phyloP scores from a whole-genome alignment of 1,140 invertebrate genomes.

The Lordiphosa mommai region DNA sequence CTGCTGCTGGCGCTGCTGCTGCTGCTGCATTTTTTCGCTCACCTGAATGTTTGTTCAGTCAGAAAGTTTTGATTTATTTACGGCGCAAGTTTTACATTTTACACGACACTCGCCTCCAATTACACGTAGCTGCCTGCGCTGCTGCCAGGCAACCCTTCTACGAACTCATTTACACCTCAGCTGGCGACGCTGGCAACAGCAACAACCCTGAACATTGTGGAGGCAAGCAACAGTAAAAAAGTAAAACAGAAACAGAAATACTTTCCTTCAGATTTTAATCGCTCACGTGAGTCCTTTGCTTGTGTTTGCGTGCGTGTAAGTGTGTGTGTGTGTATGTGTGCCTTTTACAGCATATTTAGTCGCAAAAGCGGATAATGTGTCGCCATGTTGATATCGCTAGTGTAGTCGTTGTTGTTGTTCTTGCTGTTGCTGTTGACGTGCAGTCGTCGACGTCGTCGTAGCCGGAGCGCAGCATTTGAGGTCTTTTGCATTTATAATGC shows the following conservation, averaged over 20 bases:
- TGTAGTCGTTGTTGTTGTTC: slow-evolving; percentile 32
- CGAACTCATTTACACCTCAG: slow-evolving; percentile 71
- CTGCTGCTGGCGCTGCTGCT: too few relatives aligned
- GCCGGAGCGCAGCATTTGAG: slow-evolving; percentile 28
- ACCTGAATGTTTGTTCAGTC: slow-evolving; percentile 78
- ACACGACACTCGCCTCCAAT: slow-evolving; percentile 77
- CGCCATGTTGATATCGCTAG: slow-evolving; percentile 46
- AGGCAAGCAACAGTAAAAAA: slow-evolving; percentile 10
- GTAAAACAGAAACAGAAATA: slow-evolving; percentile 54
- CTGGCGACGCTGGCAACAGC: slow-evolving; percentile 25
- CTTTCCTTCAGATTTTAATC: slow-evolving; percentile 76
- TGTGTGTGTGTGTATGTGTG: slow-evolving; percentile 16
- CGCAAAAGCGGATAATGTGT: slow-evolving; percentile 61
- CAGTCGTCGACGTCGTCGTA: slow-evolving; percentile 32
- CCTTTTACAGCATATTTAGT: slow-evolving; percentile 49
- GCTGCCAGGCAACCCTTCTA: slow-evolving; percentile 44
- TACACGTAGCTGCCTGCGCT: slow-evolving; percentile 54
- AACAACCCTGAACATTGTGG: slow-evolving; percentile 35
- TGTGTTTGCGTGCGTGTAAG: not conserved
- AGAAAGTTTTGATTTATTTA: slow-evolving; percentile 79
- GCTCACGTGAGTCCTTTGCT: slow-evolving; percentile 67
- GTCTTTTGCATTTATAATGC: slow-evolving; percentile 50
- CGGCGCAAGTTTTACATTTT: slow-evolving; percentile 77
- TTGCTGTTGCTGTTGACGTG: slow-evolving; percentile 3
- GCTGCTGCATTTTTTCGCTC: slow-evolving; percentile 73